A percentile compares a stretch with the other conserved stretches of the same genome.
Evolutionary conservation across 2,797 vertebrate species (phyloP).

Genomic region (Acanthurus lineatus): DNA sequence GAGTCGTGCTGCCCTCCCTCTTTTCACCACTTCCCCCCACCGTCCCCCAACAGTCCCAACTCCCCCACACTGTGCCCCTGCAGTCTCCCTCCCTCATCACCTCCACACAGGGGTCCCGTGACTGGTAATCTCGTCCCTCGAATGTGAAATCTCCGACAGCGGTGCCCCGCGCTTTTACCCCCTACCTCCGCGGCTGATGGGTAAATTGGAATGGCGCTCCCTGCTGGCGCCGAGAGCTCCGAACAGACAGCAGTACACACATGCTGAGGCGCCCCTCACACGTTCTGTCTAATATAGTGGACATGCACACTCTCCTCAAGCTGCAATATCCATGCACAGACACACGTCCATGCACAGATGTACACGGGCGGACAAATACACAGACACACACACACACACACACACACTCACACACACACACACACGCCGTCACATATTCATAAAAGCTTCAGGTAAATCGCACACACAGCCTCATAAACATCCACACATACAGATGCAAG

Average conservation of each 20-base stretch:
- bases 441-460: constrained; percentile 55
- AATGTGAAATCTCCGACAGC: constrained; percentile 84
- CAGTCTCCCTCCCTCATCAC: constrained; percentile 83
- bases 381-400: constrained; percentile 59
- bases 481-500: constrained; percentile 50
- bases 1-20: constrained; percentile 61
- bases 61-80: constrained; percentile 74
- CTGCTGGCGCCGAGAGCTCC: constrained; percentile 83
- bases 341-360: constrained; percentile 63
- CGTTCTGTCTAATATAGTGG: constrained; percentile 84
- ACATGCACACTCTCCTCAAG: constrained; percentile 82
- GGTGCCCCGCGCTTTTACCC: constrained; percentile 81
- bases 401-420: constrained; percentile 52
- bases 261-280: constrained; percentile 77
- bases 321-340: constrained; percentile 81
- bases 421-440: constrained; percentile 30
- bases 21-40: constrained; percentile 46
- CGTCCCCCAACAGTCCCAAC: constrained; percentile 63
- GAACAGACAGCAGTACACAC: constrained; percentile 81
- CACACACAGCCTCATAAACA: constrained; percentile 54
- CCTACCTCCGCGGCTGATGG: constrained; percentile 81
- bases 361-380: constrained; percentile 43
- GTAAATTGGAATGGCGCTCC: constrained; percentile 86
- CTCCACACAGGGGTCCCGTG: constrained; percentile 81
- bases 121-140: constrained; percentile 86